Base-by-base conservation (phyloP, 2,113 vertebrate species). In the Microcebus tavaratra region DNA sequence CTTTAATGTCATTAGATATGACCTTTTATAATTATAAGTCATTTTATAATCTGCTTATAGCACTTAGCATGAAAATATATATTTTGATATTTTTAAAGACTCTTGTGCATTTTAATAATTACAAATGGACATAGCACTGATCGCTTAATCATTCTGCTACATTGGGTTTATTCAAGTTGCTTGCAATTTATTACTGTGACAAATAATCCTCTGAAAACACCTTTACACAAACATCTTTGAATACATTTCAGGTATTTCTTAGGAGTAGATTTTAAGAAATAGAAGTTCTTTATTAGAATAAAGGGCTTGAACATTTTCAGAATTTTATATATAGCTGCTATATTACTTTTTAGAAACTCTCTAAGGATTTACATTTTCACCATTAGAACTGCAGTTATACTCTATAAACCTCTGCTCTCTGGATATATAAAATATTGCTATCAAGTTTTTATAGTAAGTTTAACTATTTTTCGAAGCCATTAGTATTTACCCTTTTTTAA, bases 81-180 rank as follows among this genome's bases (percentile, higher is more conserved):
- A 23, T 20, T 61, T 23, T 53, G 3, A 20, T 39, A 3, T 55
- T 72, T 76, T 82, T 90, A 53, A 55, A 65, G 45, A 29, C 18
- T 59, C n/a, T 7, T 0, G 50, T 59, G 10, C 50, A 70, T 68
- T 48, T 36, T 15, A 70, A 27, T 31, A 8, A 55, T 31, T 21
- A 48, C 6, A 55, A 45, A 59, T 0, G 11, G 14, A 29, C 2
- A 15, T 31, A 23, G 27, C 65, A 1, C 42, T 42, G 27, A 23
- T 5, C 17, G 8, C 31, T 21, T 48, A 25, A 29, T 3, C 11
- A 7, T 61, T 5, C 2, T 21, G 42, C 2, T 6, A 39, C 3
- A 57, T 39, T 39, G 42, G 42, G 42, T 6, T 48, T 72, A 39
- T 15, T 67, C 14, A 29, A 59, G 27, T 13, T 68, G 57, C 67